These are phyloP conservation scores for Macroglossus sobrinus DNA, from an alignment of 2,113 vertebrate genomes.

Conservation along the genomic window DNA sequence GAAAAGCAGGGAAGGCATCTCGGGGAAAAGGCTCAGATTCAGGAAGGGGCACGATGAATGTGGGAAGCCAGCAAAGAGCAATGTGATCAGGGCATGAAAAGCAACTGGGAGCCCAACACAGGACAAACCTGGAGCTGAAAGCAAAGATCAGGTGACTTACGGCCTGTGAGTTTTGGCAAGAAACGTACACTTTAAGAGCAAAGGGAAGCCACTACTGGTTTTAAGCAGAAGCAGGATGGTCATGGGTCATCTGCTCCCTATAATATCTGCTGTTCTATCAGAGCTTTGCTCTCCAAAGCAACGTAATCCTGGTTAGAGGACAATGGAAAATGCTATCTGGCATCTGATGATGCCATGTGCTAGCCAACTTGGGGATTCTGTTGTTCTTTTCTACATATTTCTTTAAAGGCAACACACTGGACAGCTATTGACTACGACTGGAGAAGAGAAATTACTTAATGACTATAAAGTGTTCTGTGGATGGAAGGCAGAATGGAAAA, in stretches of 20 bases:
- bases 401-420: neutral
- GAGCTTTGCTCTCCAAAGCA: neutral
- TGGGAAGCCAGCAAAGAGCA: neutral
- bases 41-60: neutral
- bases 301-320: neutral
- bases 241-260: neutral
- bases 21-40: neutral
- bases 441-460: constrained; percentile 37
- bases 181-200: neutral
- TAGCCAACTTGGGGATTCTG: neutral
- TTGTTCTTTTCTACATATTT: neutral
- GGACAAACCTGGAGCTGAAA: neutral
- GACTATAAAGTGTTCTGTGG: neutral
- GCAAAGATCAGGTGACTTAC: neutral
- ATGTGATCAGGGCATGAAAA: neutral
- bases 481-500: neutral
- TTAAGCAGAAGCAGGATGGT: neutral
- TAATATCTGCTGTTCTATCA: neutral
- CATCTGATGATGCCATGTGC: neutral
- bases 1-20: neutral
- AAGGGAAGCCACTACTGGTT: neutral
- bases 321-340: neutral
- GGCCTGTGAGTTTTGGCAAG: neutral
- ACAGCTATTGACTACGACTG: neutral
- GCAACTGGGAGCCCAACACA: neutral